Percentiles rank a stretch among this genome's conserved stretches.
Evolutionary conservation across 1,140 invertebrate genomes (phyloP).

Genomic region (Atta texana): DNA sequence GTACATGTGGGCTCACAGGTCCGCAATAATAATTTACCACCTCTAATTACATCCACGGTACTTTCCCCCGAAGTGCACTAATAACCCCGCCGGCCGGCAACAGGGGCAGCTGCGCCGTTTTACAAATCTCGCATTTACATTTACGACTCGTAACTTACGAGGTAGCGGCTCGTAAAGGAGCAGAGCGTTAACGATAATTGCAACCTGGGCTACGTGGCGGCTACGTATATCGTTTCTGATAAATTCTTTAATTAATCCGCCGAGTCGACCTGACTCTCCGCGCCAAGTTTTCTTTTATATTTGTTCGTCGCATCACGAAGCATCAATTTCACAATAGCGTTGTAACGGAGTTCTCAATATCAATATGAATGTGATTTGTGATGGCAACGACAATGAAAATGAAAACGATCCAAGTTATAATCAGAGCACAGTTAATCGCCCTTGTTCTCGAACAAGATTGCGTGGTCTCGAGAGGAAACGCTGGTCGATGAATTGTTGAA

Average conservation of each 20-base stretch:
- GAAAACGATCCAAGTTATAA: not conserved
- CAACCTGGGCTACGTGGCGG: conserved; percentile 52
- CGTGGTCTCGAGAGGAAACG: not conserved
- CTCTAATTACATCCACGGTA: conserved; percentile 70
- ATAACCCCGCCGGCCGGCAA: conserved; percentile 62
- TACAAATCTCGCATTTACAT: conserved; percentile 75
- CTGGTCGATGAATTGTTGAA: conserved; percentile 19
- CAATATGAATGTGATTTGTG: conserved; percentile 17
- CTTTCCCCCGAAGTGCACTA: conserved; percentile 60
- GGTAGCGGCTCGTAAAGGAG: conserved; percentile 69
- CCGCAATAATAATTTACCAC: conserved; percentile 72
- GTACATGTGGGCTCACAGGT: conserved; percentile 7
- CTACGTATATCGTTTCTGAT: conserved; percentile 69
- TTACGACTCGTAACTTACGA: conserved; percentile 74
- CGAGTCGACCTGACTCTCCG: not conserved
- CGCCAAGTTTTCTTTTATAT: not conserved
- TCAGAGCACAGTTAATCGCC: conserved; percentile 2
- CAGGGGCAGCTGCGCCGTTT: conserved; percentile 66
- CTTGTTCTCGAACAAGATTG: not conserved
- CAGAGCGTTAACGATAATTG: conserved; percentile 75
- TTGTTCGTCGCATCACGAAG: not conserved
- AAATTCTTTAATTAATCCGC: conserved; percentile 72
- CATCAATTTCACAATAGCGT: not conserved
- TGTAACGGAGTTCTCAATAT: not conserved
- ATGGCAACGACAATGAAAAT: not conserved